phyloP scores from a whole-genome alignment of 2,888 invertebrate species.

The Anthrax anthrax region DNA sequence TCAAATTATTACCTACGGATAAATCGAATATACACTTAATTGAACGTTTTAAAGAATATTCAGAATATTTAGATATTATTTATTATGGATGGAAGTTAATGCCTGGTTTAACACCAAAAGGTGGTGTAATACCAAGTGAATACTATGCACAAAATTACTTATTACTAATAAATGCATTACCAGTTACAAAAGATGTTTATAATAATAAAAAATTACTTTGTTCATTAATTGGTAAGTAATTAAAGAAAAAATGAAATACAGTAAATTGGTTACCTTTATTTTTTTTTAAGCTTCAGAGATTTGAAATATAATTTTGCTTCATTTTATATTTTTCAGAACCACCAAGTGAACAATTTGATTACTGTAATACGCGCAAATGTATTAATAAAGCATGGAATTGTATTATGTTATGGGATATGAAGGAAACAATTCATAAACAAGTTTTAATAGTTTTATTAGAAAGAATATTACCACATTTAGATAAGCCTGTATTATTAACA shows the following conservation, averaged over 20 bases:
- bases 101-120: slow-evolving; percentile 42
- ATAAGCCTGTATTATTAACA: slow-evolving; percentile 68
- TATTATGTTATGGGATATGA: slow-evolving; percentile 59
- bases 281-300: too few relatives aligned
- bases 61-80: slow-evolving; percentile 59
- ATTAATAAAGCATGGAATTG: slow-evolving; percentile 64
- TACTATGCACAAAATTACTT: slow-evolving; percentile 48
- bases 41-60: slow-evolving; percentile 57
- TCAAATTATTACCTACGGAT: slow-evolving; percentile 47
- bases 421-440: slow-evolving; percentile 56
- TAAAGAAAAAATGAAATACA: not conserved
- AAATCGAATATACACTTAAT: slow-evolving; percentile 46
- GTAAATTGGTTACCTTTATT: too few relatives aligned
- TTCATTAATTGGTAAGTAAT: slow-evolving; percentile 29
- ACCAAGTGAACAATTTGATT: slow-evolving; percentile 38
- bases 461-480: slow-evolving; percentile 63
- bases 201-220: slow-evolving; percentile 30
- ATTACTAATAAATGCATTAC: slow-evolving; percentile 44
- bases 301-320: too few relatives aligned
- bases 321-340: slow-evolving; percentile 1
- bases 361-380: slow-evolving; percentile 37
- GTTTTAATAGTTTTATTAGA: slow-evolving; percentile 70
- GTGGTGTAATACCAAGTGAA: slow-evolving; percentile 33
- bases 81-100: slow-evolving; percentile 53
- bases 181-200: slow-evolving; percentile 27